A percentile compares a stretch with the other conserved stretches of the same genome.
These are phyloP conservation scores for Ecliptopera silaceata DNA, from an alignment of 2,888 invertebrate genomes.

Conservation along the genomic window DNA sequence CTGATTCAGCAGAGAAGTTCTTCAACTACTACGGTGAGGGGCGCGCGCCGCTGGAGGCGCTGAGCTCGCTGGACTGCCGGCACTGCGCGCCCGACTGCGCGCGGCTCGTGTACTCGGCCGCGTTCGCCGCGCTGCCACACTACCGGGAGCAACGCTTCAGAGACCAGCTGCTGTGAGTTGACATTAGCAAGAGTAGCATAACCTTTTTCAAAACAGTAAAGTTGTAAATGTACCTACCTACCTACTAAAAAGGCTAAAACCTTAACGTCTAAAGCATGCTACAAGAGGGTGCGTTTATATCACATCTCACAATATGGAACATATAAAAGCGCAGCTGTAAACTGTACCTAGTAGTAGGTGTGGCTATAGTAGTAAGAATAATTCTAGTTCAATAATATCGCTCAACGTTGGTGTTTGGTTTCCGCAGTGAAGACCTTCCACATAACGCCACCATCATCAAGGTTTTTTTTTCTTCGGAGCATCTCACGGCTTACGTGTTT, in stretches of 20 bases:
- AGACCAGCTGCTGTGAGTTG: conserved; percentile 17
- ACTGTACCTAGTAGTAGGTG: too few species aligned
- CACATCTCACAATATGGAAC: too few species aligned
- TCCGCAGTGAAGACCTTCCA: conserved; percentile 7
- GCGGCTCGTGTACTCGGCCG: conserved; percentile 40
- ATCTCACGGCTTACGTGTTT: conserved; percentile 43
- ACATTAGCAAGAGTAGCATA: neutral
- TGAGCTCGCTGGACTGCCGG: conserved; percentile 51
- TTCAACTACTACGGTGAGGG: conserved; percentile 48
- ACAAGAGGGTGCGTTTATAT: too few species aligned
- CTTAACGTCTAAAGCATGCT: too few species aligned
- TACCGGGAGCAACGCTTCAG: neutral
- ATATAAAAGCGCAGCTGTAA: too few species aligned
- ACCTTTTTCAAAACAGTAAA: too few species aligned
- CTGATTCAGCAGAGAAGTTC: conserved; percentile 47
- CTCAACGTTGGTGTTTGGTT: neutral
- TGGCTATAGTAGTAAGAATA: neutral
- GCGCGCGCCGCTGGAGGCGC: conserved; percentile 37
- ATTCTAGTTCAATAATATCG: neutral
- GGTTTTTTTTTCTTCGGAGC: conserved; percentile 36
- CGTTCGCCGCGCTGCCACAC: conserved; percentile 29
- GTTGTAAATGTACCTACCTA: too few species aligned
- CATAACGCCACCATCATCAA: conserved; percentile 37
- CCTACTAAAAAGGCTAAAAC: too few species aligned
- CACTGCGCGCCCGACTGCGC: conserved; percentile 51